Conservation (phyloP, 2,888 invertebrate species). For the Aporophyla lueneburgensis region DNA sequence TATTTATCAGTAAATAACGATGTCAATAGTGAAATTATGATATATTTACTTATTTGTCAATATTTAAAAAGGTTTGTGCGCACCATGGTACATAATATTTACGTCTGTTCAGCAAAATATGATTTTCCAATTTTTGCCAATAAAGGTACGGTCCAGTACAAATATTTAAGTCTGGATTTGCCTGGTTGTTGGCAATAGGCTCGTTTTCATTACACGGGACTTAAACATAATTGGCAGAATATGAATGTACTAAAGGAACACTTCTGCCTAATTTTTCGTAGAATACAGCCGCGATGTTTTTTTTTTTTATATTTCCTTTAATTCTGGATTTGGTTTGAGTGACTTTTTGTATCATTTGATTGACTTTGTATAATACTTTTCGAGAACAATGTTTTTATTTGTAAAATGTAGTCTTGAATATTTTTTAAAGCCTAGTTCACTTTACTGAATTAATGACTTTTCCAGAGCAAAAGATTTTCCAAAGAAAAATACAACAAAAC, state of each 20-base stretch:
- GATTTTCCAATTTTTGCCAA: not conserved
- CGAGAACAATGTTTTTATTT: not conserved
- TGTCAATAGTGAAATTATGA: slow-evolving; percentile 20
- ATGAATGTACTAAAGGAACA: not conserved
- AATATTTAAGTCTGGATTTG: not conserved
- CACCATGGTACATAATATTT: slow-evolving; percentile 17
- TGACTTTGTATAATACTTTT: not conserved
- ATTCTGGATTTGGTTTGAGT: not conserved
- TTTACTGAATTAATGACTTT: not conserved
- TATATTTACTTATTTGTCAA: slow-evolving; percentile 33
- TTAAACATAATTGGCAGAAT: not conserved
- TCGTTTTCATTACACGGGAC: not conserved
- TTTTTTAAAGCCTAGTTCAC: not conserved
- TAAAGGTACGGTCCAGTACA: not conserved
- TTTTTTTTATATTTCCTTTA: not conserved
- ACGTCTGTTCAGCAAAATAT: slow-evolving; percentile 2
- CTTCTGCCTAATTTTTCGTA: no score
- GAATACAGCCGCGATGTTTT: not conserved
- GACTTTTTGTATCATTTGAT: not conserved
- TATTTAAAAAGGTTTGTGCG: slow-evolving; percentile 42
- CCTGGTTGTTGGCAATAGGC: not conserved
- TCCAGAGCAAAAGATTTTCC: not conserved
- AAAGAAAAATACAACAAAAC: not conserved
- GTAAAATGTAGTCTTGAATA: not conserved
- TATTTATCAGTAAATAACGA: slow-evolving; percentile 47